Evolutionary conservation across 1,140 invertebrate species (phyloP).

Genomic region (Paralvinella palmiformis): DNA sequence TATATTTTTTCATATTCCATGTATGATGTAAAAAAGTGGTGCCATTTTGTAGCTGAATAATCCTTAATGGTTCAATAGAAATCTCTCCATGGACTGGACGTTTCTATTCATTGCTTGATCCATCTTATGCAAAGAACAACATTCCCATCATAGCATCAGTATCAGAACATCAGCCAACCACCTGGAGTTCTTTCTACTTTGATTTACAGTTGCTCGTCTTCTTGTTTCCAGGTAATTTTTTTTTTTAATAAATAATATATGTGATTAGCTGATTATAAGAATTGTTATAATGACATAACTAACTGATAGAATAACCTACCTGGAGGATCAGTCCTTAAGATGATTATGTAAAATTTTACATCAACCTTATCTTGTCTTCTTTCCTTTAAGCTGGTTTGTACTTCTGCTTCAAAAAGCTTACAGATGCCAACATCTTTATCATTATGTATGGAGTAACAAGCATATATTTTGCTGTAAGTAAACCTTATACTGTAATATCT

Average conservation of each 20-base stretch:
- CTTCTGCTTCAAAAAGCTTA: slow-evolving; percentile 88
- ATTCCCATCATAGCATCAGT: slow-evolving; percentile 99
- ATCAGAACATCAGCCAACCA: slow-evolving; percentile 97
- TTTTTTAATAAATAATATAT: neutral
- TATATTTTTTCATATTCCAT: no score
- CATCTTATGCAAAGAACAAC: slow-evolving; percentile 97
- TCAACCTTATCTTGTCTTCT: neutral
- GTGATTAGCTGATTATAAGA: no score
- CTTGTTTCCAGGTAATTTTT: slow-evolving; percentile 65
- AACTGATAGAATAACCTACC: no score
- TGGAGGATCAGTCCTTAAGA: neutral
- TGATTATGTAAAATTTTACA: neutral
- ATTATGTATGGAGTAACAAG: slow-evolving; percentile 95
- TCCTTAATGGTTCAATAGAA: slow-evolving; percentile 58
- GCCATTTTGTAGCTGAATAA: slow-evolving; percentile 21
- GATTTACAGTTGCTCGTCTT: slow-evolving; percentile 93
- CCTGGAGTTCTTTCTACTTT: slow-evolving; percentile 98
- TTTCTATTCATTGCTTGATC: slow-evolving; percentile 94
- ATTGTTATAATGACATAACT: no score
- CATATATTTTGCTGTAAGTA: slow-evolving; percentile 92
- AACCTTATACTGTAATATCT: no score
- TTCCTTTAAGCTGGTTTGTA: slow-evolving; percentile 74
- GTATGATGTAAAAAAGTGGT: no score
- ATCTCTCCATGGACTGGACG: slow-evolving; percentile 98
- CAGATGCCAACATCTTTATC: slow-evolving; percentile 94